Conservation (phyloP, 1,140 invertebrate species). For the Caerostris extrusa region DNA sequence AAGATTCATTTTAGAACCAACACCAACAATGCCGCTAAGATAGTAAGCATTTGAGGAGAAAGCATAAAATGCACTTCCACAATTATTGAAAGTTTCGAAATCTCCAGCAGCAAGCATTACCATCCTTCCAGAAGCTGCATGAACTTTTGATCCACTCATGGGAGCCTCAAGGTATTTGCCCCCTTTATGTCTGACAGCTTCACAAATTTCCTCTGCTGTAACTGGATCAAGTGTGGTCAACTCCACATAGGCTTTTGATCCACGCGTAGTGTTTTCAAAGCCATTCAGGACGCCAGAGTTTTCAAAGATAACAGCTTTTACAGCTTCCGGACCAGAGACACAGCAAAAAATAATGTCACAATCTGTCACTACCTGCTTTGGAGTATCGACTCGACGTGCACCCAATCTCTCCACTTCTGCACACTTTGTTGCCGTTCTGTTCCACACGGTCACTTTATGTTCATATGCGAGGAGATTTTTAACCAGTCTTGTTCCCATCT, state of each 20-base stretch:
- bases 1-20: slow-evolving; percentile 96
- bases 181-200: slow-evolving; percentile 92
- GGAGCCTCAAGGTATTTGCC: slow-evolving; percentile 94
- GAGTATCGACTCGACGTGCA: slow-evolving; percentile 89
- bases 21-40: slow-evolving; percentile 92
- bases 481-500: slow-evolving; percentile 97
- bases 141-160: background rate
- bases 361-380: slow-evolving; percentile 93
- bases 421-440: slow-evolving; percentile 93
- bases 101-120: slow-evolving; percentile 19
- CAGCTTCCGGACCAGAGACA: slow-evolving; percentile 94
- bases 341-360: slow-evolving; percentile 98
- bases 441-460: slow-evolving; percentile 96
- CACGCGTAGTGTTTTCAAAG: background rate
- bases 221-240: slow-evolving; percentile 98
- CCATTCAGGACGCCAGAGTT: slow-evolving; percentile 16
- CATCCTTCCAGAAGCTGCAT: background rate
- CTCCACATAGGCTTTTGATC: slow-evolving; percentile 92
- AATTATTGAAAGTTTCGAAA: slow-evolving; percentile 89
- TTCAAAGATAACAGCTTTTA: slow-evolving; percentile 85
- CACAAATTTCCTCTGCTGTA: slow-evolving; percentile 95
- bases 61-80: slow-evolving; percentile 94
- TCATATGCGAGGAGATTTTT: slow-evolving; percentile 97
- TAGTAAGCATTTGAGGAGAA: slow-evolving; percentile 96
- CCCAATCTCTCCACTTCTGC: slow-evolving; percentile 89